Evolutionary conservation across 2,113 vertebrate genomes (phyloP), one percentile per base, ranked within the genome.

Genomic region (Hippocampus guttulatus): DNA sequence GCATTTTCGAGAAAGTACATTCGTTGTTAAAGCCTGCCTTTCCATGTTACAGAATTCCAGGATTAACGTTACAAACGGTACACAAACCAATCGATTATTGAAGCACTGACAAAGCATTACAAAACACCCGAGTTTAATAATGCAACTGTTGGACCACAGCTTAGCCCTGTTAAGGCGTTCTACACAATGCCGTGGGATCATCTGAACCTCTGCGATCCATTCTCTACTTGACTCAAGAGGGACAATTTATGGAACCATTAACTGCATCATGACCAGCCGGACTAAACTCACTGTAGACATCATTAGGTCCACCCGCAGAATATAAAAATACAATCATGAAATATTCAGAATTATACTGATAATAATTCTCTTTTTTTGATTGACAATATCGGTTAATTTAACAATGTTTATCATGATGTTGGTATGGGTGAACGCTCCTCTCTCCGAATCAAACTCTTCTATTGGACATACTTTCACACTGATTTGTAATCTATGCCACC

Each of bases 131-230:
- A 47, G 30, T 20, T 33, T 63, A 16, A 74, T 62, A 45, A 63
- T 66, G 47, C 30, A 43, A 41, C 49, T 60, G 47, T 67, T 4
- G 45, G 21, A 16, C 54, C 80, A 86, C 60, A 80, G 71, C 47
- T 49, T 20, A 74, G 14, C 12, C 25, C 27, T 9, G 4, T 8
- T 74, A 78, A 73, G 38, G 60, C 21, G 38, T 47, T 67, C 47
- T 74, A 43, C 23, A 61, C 41, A 68, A 64, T 20, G 52, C 15
- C 47, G 23, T 18, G 43, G 20, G 30, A 14, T 23, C 41, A 27
- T 70, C 11, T 65, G 70, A 15, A 47, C 40, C 10, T 55, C 62
- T 14, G 23, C 8, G 27, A 2, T 67, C 62, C 47, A 75, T 38
- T 15, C 51, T 67, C 21, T 49, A 49, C 18, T 38, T 25, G 61